A percentile compares a stretch with the other conserved stretches of the same genome.
phyloP scores from a whole-genome alignment of 2,888 invertebrate species.

The Campoplex nolae region DNA sequence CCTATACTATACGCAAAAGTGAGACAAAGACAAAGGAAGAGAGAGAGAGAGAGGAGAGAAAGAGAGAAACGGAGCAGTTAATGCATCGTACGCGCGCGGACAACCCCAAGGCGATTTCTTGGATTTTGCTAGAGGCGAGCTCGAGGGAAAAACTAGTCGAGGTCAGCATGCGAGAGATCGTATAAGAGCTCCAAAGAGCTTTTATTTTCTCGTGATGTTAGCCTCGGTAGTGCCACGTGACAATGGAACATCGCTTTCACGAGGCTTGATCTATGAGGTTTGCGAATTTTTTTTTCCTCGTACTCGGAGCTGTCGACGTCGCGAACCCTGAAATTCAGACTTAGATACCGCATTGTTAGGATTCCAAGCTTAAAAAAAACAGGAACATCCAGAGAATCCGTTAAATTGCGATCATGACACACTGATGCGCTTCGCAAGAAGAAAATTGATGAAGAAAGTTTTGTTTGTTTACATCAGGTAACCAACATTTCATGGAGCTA shows the following conservation, averaged over 20 bases:
- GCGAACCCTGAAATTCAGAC: slow-evolving; percentile 3
- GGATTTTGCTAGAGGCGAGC: slow-evolving; percentile 76
- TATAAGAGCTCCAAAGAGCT: slow-evolving; percentile 61
- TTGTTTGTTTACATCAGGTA: not conserved
- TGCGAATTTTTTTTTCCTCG: slow-evolving; percentile 52
- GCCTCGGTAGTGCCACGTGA: slow-evolving; percentile 34
- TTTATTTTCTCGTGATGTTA: slow-evolving; percentile 63
- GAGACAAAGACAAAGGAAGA: slow-evolving; percentile 66
- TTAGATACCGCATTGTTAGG: slow-evolving; percentile 33
- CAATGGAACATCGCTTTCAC: slow-evolving; percentile 61
- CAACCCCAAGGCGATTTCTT: slow-evolving; percentile 72
- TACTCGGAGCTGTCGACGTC: slow-evolving; percentile 39
- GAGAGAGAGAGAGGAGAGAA: not conserved
- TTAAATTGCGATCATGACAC: not conserved
- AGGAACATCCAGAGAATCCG: not conserved
- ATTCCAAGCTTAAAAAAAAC: slow-evolving; percentile 11
- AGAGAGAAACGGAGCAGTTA: slow-evolving; percentile 54
- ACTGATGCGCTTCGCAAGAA: not conserved
- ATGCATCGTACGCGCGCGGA: slow-evolving; percentile 65
- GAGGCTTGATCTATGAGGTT: slow-evolving; percentile 61
- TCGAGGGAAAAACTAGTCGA: slow-evolving; percentile 78
- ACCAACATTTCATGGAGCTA: not conserved
- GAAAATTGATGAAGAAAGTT: not conserved
- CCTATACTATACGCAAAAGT: slow-evolving; percentile 63
- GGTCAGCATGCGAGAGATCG: slow-evolving; percentile 76